Evolutionary conservation across 2,113 vertebrate genomes (phyloP).

Genomic region (Aegithalos caudatus): DNA sequence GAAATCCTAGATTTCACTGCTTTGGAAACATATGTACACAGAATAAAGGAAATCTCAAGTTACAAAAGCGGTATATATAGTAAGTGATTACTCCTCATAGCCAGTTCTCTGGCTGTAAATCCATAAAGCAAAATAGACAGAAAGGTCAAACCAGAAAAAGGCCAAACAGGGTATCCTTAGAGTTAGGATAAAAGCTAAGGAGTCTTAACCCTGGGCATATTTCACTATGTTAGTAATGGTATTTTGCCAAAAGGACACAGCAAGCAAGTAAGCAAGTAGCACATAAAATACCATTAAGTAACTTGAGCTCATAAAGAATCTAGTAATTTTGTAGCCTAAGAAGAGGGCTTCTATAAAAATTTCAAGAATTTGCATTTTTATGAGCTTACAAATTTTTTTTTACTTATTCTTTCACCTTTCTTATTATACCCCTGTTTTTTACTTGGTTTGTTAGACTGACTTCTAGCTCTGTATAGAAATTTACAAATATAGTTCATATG

Average conservation of each 20-base stretch:
- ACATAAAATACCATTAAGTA: background rate
- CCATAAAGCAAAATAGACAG: background rate
- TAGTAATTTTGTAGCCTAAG: background rate
- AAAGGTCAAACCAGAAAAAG: conserved; percentile 10
- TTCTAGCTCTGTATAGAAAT: background rate
- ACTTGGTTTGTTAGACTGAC: background rate
- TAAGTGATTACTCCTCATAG: background rate
- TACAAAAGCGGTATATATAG: background rate
- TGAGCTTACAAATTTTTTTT: background rate
- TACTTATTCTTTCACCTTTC: background rate
- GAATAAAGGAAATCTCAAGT: background rate
- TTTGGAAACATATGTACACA: background rate
- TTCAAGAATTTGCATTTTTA: background rate
- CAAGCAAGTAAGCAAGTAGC: background rate
- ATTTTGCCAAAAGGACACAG: background rate
- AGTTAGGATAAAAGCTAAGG: background rate
- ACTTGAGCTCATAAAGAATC: background rate
- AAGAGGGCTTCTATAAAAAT: background rate
- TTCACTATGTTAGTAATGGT: background rate
- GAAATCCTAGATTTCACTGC: background rate
- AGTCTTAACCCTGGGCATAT: background rate
- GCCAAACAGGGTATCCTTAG: background rate
- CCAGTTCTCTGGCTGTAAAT: background rate
- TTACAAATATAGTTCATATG: background rate
- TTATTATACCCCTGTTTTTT: background rate